Percentiles rank a stretch among this genome's conserved stretches.
Evolutionary conservation across 2,113 vertebrate species (phyloP).

Genomic region (Tympanuchus pallidicinctus): DNA sequence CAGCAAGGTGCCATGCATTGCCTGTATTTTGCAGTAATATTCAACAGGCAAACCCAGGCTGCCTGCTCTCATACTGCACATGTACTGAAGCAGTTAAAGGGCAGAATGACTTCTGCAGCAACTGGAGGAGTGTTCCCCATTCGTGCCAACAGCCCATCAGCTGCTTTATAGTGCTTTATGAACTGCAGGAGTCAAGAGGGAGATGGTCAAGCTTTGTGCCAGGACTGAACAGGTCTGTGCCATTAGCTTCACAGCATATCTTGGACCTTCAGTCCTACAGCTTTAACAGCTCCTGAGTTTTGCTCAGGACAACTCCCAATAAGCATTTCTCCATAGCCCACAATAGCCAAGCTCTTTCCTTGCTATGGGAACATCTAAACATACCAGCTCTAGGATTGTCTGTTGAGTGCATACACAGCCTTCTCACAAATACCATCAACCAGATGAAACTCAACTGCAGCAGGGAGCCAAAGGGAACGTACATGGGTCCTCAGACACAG

Average conservation of each 20-base stretch:
- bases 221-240: not conserved
- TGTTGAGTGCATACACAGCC: not conserved
- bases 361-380: not conserved
- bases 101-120: accelerated
- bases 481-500: not conserved
- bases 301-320: not conserved
- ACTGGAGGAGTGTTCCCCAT: not conserved
- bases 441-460: not conserved
- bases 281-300: not conserved
- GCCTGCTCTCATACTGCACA: not conserved
- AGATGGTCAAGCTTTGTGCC: accelerated
- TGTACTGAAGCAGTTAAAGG: not conserved
- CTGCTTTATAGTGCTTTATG: not conserved
- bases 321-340: not conserved
- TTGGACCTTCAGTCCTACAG: not conserved
- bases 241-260: not conserved
- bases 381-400: not conserved
- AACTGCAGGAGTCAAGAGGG: accelerated
- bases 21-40: accelerated
- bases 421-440: not conserved
- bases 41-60: accelerated
- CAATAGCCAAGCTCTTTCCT: not conserved
- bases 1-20: accelerated
- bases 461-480: accelerated
- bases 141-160: accelerated